phyloP scores from a whole-genome alignment of 2,888 invertebrate species.

The Timema cristinae region DNA sequence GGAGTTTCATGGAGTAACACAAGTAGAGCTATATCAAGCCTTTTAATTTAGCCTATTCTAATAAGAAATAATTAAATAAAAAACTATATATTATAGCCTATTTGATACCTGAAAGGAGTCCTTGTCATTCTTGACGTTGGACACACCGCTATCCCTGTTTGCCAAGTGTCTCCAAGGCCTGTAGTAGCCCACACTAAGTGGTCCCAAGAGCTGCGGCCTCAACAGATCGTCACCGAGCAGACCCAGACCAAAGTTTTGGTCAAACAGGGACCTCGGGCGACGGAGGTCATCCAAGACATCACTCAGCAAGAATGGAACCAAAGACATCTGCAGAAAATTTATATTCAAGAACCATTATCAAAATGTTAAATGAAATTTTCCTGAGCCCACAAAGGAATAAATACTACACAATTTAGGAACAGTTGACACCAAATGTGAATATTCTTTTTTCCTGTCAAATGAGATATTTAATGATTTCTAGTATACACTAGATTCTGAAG shows the following conservation, averaged over 20 bases:
- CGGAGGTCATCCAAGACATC: conserved; percentile 32
- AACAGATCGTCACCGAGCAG: conserved; percentile 27
- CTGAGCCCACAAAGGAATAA: too few relatives aligned
- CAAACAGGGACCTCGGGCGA: conserved; percentile 28
- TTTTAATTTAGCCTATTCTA: too few relatives aligned
- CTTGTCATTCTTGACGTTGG: conserved; percentile 24
- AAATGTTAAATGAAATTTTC: too few relatives aligned
- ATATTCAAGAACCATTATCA: not conserved
- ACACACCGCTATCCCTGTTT: conserved; percentile 23
- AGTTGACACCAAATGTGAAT: too few relatives aligned
- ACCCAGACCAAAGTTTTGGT: conserved; percentile 31
- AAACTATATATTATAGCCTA: too few relatives aligned
- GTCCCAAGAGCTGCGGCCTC: not conserved
- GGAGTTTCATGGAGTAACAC: too few relatives aligned
- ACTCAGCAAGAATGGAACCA: conserved; percentile 33
- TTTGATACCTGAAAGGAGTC: conserved; percentile 25
- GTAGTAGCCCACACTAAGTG: conserved; percentile 21
- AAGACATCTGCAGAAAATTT: conserved; percentile 34
- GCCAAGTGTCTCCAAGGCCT: conserved; percentile 26
- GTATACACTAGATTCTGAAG: too few relatives aligned
- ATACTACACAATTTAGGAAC: too few relatives aligned
- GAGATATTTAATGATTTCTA: too few relatives aligned
- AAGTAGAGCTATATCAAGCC: too few relatives aligned
- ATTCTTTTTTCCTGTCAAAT: too few relatives aligned
- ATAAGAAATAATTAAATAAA: too few relatives aligned